phyloP scores from a whole-genome alignment of 2,888 invertebrate species.

The Seira ritae region DNA sequence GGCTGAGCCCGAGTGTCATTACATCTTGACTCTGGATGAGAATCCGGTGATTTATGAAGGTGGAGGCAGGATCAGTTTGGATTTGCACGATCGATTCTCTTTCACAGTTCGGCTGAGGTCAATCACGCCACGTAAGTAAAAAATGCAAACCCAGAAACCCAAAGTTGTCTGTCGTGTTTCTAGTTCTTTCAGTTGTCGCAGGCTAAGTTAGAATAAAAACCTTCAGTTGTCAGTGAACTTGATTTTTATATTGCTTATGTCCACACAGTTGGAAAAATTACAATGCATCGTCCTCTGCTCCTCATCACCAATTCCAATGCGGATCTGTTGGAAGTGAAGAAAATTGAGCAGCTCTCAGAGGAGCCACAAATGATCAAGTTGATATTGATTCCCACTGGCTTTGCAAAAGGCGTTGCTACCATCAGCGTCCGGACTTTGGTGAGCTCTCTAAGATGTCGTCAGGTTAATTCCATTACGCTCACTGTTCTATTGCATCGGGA shows the following conservation, averaged over 20 bases:
- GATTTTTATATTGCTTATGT: too few species aligned
- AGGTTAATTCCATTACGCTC: slow-evolving; percentile 41
- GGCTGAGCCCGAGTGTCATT: slow-evolving; percentile 53
- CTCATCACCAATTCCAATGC: slow-evolving; percentile 63
- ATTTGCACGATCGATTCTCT: slow-evolving; percentile 58
- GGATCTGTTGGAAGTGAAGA: slow-evolving; percentile 44
- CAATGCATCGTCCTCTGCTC: slow-evolving; percentile 53
- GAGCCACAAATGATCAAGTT: slow-evolving; percentile 33
- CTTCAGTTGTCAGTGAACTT: too few species aligned
- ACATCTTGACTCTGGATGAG: slow-evolving; percentile 33
- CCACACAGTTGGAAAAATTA: slow-evolving; percentile 42
- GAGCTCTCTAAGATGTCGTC: slow-evolving; percentile 37
- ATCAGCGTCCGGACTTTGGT: slow-evolving; percentile 43
- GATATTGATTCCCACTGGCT: slow-evolving; percentile 50
- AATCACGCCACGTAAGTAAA: slow-evolving; percentile 6
- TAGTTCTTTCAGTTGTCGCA: too few species aligned
- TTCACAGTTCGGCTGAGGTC: slow-evolving; percentile 44
- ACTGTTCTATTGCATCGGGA: slow-evolving; percentile 50
- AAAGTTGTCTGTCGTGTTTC: background rate
- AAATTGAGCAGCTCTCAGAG: background rate
- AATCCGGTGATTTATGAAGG: slow-evolving; percentile 45
- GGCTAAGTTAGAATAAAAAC: too few species aligned
- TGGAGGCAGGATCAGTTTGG: slow-evolving; percentile 57
- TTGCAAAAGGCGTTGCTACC: slow-evolving; percentile 37
- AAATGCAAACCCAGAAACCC: too few species aligned